Evolutionary conservation across 2,888 invertebrate species (phyloP), one percentile per base, ranked within the genome.

Genomic region (Phyto melanocephala): DNA sequence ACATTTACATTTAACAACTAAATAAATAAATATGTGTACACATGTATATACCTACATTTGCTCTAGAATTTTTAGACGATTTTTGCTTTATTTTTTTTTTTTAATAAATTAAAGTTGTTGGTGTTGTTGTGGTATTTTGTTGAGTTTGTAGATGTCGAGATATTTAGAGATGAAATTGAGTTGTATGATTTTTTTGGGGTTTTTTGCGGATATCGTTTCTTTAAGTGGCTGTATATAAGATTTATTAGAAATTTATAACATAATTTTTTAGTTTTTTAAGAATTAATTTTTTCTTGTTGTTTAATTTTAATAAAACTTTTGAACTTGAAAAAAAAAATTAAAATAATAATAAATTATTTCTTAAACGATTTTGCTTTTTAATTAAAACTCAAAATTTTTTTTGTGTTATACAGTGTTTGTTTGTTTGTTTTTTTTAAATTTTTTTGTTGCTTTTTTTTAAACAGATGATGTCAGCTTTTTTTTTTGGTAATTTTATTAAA

Each of bases 401-500:
- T 68, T 54, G 2, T 45, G 63, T 70, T 54, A 24, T 40, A 52
- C 45, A 52, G 74, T 67, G 15, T 71, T 72, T 72, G 70, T 47
- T 47, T 35, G n/a, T n/a, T n/a, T n/a, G n/a, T n/a, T n/a, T n/a
- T n/a, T n/a, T n/a, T n/a, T n/a, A n/a, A n/a, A n/a, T n/a, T 80
- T 67, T 54, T 63, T 74, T 65, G 42, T 65, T 70, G 54, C 42
- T 33, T 56, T 74, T 79, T n/a, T 75, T 60, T 63, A 58, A 72
- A 63, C 45, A 84, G 71, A 81, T 81, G 81, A 84, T 84, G 84
- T 81, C 81, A 84, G 81, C 81, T 79, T 79, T 77, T 75, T 78
- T 56, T 40, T 67, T 68, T 33, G 24, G 2, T 4, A 45, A 20
- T 40, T 80, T 77, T 58, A 72, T 67, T 28, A 28, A 35, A 11